A percentile compares a stretch with the other conserved stretches of the same genome.
These are phyloP conservation scores for Himalopsyche japonica DNA, from an alignment of 2,888 invertebrate species.

Conservation along the genomic window DNA sequence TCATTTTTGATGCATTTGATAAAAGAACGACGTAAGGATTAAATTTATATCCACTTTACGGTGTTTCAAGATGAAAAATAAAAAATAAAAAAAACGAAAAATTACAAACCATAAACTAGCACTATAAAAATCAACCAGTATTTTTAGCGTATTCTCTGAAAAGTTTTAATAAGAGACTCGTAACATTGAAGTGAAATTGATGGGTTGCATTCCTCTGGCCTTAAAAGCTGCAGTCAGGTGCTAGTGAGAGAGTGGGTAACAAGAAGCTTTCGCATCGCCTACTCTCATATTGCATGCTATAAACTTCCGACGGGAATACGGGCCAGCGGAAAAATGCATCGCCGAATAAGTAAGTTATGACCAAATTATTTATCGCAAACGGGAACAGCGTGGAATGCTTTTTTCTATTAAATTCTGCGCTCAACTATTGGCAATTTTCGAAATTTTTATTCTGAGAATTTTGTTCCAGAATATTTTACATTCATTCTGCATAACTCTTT, in stretches of 20 bases:
- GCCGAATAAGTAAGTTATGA: neutral
- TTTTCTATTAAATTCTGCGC: neutral
- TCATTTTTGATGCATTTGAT: too few relatives aligned
- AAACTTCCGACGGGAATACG: slow-evolving; percentile 2
- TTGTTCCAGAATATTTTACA: neutral
- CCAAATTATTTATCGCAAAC: neutral
- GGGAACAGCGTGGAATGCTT: neutral
- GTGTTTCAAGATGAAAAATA: too few relatives aligned
- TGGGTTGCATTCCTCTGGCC: too few relatives aligned
- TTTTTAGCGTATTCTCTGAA: too few relatives aligned
- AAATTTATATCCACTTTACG: too few relatives aligned
- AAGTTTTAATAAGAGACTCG: too few relatives aligned
- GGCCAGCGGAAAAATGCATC: neutral
- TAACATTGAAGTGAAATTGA: too few relatives aligned
- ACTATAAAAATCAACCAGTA: too few relatives aligned
- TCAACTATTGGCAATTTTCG: neutral
- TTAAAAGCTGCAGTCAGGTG: slow-evolving; percentile 13
- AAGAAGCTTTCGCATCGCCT: neutral
- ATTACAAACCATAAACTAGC: too few relatives aligned
- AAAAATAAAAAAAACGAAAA: too few relatives aligned
- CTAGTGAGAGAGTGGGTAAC: neutral
- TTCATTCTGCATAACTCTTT: too few relatives aligned
- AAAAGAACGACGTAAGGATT: too few relatives aligned
- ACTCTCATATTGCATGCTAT: slow-evolving; percentile 23
- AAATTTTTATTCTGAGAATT: neutral